phyloP scores from a whole-genome alignment of 1,140 invertebrate species.

The Homalodisca vitripennis region DNA sequence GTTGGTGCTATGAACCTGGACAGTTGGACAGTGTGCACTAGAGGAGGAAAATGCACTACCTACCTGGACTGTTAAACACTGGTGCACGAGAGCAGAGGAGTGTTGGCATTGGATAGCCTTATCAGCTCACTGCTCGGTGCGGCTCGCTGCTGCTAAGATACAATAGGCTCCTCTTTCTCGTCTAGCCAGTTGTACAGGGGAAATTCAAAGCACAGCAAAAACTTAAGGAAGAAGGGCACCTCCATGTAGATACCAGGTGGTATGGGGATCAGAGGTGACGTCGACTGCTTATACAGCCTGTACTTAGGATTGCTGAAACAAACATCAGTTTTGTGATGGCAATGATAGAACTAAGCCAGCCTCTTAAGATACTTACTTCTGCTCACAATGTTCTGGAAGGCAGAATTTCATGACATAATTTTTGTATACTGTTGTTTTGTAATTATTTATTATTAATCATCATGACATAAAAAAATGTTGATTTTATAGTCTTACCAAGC shows the following conservation, averaged over 20 bases:
- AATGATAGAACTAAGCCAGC: no score
- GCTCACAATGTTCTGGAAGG: no score
- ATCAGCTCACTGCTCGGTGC: slow-evolving; percentile 37
- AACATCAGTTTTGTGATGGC: no score
- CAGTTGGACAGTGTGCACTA: no score
- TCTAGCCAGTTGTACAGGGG: slow-evolving; percentile 78
- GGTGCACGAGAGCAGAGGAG: slow-evolving; percentile 37
- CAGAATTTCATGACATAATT: no score
- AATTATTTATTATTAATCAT: no score
- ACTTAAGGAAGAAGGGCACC: slow-evolving; percentile 78
- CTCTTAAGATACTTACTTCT: no score
- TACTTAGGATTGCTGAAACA: slow-evolving; percentile 77
- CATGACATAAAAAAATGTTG: no score
- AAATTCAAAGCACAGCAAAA: slow-evolving; percentile 81
- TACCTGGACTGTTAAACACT: slow-evolving; percentile 36
- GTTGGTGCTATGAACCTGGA: no score
- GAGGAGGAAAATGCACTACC: no score
- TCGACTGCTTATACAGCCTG: slow-evolving; percentile 79
- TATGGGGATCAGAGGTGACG: slow-evolving; percentile 83
- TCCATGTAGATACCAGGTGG: slow-evolving; percentile 80
- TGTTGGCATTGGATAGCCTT: slow-evolving; percentile 33
- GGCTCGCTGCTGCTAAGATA: slow-evolving; percentile 41
- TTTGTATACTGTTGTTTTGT: no score
- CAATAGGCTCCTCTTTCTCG: slow-evolving; percentile 56
- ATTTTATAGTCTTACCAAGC: no score